Base-by-base conservation (phyloP, 2,888 invertebrate species). In the Orthosia cruda region DNA sequence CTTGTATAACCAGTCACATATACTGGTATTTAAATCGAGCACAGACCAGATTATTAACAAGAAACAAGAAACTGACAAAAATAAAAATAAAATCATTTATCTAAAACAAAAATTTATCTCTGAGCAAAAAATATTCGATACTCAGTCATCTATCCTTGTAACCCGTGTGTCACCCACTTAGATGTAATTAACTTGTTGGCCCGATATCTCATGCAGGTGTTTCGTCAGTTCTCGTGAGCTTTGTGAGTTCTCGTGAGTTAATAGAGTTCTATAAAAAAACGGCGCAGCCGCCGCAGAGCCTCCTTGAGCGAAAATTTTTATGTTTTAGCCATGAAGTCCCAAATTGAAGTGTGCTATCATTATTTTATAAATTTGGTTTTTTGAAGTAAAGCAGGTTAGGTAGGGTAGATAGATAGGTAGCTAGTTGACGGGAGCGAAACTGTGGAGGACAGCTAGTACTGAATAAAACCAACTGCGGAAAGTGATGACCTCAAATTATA, bases 111-210 rank as follows among this genome's bases (percentile, higher is more conserved):
- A 13, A 3, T 32, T 40, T 4, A 4, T 3, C 0, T 59, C 0
- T 4, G 0, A 70, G 4, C 16, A 55, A 50, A 63, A 63, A 54
- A 18, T 13, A 1, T 58, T 62, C 7, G 23, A 12, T 9, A 2
- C 1, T 26, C 15, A 3, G 70, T 45, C 75, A 23, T 32, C 18
- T 5, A 66, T 74, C 45, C 40, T 74, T 9, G 3, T 4, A 0
- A 4, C 0, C 71, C 15, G 86, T 86, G n/a, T 75, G 84, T 80
- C 64, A 50, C 68, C 15, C 50, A 15, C 77, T 87, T 83, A 85
- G 76, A 83, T 87, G 88, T 89, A 89, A 90, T 90, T 91, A 91
- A 89, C 91, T 90, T 86, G 91, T 89, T 88, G 85, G 72, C 26
- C 68, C 78, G 80, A 88, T 90, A 90, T 84, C 83, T 84, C 83